Evolutionary conservation across 2,113 vertebrate genomes (phyloP).

Genomic region (Paratilapia polleni): DNA sequence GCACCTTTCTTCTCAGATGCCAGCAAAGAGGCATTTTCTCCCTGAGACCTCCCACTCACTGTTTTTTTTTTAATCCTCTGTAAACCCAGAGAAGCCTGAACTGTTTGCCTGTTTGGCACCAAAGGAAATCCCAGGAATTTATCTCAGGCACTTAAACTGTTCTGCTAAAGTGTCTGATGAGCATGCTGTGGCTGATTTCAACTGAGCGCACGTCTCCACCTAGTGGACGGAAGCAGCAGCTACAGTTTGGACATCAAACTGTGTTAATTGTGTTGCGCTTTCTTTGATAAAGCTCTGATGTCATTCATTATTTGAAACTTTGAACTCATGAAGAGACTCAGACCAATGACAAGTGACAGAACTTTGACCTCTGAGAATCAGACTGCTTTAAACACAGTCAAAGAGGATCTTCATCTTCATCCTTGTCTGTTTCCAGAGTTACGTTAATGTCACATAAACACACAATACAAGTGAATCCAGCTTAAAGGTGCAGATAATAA

Average conservation of each 20-base stretch:
- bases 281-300: background rate
- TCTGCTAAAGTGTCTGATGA: no score
- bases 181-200: background rate
- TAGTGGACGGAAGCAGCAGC: background rate
- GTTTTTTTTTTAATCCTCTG: no score
- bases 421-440: background rate
- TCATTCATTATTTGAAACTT: background rate
- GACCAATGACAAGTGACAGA: background rate
- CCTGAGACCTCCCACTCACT: no score
- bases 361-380: background rate
- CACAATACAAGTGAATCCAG: background rate
- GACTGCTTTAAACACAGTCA: background rate
- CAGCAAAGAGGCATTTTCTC: no score
- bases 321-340: no score
- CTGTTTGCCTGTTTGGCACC: no score
- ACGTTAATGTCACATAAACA: background rate
- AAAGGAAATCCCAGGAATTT: no score
- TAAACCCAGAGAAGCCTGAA: no score
- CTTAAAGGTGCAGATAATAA: background rate
- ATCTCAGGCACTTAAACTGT: no score
- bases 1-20: no score
- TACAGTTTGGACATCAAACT: background rate
- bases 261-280: no score
- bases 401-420: background rate
- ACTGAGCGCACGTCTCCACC: background rate